phyloP scores from a whole-genome alignment of 2,888 invertebrate genomes.

The Emesis russula region DNA sequence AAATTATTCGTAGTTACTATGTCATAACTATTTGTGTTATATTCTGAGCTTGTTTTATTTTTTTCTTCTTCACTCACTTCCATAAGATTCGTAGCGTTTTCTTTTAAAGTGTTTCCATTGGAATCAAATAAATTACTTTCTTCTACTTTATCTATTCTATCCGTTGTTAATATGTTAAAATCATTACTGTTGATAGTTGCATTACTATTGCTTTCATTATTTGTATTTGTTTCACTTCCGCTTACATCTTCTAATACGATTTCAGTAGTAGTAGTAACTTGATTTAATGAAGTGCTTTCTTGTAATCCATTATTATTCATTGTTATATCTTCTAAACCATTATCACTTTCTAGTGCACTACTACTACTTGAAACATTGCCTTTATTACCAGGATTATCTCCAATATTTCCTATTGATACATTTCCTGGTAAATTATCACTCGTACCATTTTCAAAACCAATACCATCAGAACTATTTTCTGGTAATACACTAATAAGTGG shows the following conservation, averaged over 20 bases:
- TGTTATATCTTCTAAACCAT: not conserved
- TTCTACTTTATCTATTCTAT: not conserved
- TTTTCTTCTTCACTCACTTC: not conserved
- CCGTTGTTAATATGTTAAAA: not conserved
- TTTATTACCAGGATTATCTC: not conserved
- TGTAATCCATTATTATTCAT: no score
- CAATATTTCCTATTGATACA: not conserved
- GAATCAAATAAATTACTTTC: not conserved
- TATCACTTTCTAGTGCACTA: not conserved
- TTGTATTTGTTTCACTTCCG: not conserved
- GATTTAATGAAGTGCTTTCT: not conserved
- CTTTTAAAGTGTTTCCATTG: not conserved
- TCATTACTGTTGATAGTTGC: not conserved
- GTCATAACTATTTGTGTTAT: no score
- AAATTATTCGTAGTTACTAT: no score
- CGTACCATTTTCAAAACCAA: not conserved
- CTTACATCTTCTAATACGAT: not conserved
- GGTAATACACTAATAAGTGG: not conserved
- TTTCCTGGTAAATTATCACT: not conserved
- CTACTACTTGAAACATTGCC: not conserved
- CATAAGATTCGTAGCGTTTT: not conserved
- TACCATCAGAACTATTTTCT: not conserved
- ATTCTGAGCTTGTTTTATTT: not conserved
- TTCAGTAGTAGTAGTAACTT: not conserved
- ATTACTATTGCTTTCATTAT: not conserved